A percentile compares a stretch with the other conserved stretches of the same genome.
phyloP scores from a whole-genome alignment of 2,113 vertebrate genomes.

The Pseudopipra pipra region DNA sequence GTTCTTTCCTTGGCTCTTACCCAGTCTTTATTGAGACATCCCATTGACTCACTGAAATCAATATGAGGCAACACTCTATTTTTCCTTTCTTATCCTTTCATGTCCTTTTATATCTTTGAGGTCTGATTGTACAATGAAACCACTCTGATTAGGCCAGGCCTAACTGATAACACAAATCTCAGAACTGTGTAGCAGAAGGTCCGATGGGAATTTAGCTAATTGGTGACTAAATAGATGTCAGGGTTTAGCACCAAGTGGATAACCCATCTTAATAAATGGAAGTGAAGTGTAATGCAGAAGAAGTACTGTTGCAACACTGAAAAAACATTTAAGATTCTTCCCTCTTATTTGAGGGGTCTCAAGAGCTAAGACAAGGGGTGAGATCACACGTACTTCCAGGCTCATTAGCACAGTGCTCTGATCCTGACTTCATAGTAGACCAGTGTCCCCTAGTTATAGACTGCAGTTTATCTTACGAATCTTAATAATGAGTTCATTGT shows the following conservation, averaged over 20 bases:
- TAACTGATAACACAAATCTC: not conserved
- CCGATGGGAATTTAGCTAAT: not conserved
- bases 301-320: not conserved
- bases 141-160: not conserved
- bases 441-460: not conserved
- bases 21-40: not conserved
- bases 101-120: not conserved
- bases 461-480: not conserved
- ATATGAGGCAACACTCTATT: not conserved
- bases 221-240: conserved; percentile 10
- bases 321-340: not conserved
- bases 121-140: not conserved
- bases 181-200: not conserved
- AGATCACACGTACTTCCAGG: not conserved
- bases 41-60: not conserved
- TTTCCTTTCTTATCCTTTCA: not conserved
- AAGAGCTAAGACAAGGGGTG: not conserved
- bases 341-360: not conserved
- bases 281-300: not conserved
- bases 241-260: conserved; percentile 13
- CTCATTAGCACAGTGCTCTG: not conserved
- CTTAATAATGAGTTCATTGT: not conserved
- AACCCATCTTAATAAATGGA: not conserved
- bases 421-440: not conserved
- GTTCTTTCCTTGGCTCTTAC: not conserved